Evolutionary conservation across 2,113 vertebrate genomes (phyloP).

Genomic region (Megaceryle maxima): DNA sequence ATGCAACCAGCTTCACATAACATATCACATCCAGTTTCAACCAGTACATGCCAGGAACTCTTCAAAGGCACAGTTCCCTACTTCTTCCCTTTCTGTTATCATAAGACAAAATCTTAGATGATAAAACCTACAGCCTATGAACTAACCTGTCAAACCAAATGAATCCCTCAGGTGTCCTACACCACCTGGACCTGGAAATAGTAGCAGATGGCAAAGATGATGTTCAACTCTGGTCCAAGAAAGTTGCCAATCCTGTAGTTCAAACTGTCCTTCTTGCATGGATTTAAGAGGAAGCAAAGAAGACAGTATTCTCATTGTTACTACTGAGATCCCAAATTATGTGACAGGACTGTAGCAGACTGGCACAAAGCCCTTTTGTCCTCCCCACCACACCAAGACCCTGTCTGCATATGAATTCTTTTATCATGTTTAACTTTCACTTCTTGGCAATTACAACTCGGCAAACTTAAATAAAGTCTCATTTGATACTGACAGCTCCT

Average conservation of each 20-base stretch:
- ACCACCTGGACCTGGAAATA: background rate
- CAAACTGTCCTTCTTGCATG: background rate
- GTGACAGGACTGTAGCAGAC: background rate
- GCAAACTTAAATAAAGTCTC: background rate
- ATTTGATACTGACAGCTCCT: background rate
- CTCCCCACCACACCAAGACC: background rate
- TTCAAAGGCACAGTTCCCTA: background rate
- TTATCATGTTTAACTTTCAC: background rate
- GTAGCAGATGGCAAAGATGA: background rate
- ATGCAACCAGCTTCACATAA: background rate
- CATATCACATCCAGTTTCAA: background rate
- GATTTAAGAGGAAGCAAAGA: background rate
- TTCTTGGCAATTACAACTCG: background rate
- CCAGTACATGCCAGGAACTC: background rate
- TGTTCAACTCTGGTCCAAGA: background rate
- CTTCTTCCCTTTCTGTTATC: background rate
- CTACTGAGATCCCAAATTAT: background rate
- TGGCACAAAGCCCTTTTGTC: background rate
- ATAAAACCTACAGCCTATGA: background rate
- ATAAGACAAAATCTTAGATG: background rate
- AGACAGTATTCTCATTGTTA: background rate
- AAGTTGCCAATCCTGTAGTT: background rate
- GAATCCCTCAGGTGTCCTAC: background rate
- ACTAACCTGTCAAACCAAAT: background rate
- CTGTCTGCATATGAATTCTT: background rate